A percentile compares a stretch with the other conserved stretches of the same genome.
Evolutionary conservation across 2,888 invertebrate species (phyloP).

Genomic region (Callosobruchus maculatus): DNA sequence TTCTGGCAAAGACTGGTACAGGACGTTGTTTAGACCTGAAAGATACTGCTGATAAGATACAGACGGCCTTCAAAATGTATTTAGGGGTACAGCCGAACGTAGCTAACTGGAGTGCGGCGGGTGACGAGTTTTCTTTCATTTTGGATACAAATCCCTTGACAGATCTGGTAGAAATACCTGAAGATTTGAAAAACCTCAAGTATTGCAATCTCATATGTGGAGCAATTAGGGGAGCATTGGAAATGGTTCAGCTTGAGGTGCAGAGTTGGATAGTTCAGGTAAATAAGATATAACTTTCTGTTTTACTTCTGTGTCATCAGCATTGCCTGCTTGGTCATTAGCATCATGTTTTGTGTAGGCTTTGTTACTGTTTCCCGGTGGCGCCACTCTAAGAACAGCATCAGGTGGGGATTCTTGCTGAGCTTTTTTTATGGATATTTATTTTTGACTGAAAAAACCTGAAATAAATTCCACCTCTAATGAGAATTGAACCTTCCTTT

Average conservation of each 20-base stretch:
- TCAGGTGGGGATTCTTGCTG: too few relatives aligned
- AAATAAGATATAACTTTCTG: conserved; percentile 11
- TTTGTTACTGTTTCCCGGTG: too few relatives aligned
- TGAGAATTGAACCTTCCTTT: too few relatives aligned
- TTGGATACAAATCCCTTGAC: conserved; percentile 94
- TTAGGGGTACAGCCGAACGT: conserved; percentile 90
- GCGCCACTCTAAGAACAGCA: too few relatives aligned
- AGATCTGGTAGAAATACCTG: conserved; percentile 95
- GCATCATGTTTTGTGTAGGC: too few relatives aligned
- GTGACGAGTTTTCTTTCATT: conserved; percentile 94
- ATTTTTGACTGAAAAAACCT: too few relatives aligned
- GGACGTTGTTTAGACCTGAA: conserved; percentile 92
- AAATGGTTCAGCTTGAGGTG: conserved; percentile 98
- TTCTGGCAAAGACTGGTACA: conserved; percentile 85
- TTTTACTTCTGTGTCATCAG: not conserved
- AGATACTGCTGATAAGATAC: conserved; percentile 95
- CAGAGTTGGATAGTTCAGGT: conserved; percentile 85
- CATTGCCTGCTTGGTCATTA: too few relatives aligned
- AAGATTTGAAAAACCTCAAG: conserved; percentile 74
- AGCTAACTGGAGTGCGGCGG: conserved; percentile 89
- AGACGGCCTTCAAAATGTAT: conserved; percentile 78
- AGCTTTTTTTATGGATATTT: too few relatives aligned
- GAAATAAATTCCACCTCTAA: too few relatives aligned
- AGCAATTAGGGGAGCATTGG: conserved; percentile 87
- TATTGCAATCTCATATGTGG: conserved; percentile 94